Conservation (phyloP, 2,113 vertebrate species). For the Hypanus sabinus region DNA sequence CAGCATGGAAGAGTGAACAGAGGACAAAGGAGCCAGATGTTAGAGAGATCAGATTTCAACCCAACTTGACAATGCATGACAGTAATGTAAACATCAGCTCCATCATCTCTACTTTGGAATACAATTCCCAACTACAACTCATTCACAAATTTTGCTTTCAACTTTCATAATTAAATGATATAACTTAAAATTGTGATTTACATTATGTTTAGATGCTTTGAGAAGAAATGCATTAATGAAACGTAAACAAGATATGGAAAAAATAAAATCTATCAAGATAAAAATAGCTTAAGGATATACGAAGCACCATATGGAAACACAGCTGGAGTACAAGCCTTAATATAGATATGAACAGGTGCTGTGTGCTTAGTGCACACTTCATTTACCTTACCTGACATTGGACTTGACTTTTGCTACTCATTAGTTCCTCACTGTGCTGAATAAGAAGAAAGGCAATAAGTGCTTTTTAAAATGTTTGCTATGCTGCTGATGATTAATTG, state of each 20-base stretch:
- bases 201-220: background rate
- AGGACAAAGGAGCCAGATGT: background rate
- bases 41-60: background rate
- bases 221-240: background rate
- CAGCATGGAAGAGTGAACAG: background rate
- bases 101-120: background rate
- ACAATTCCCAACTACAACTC: background rate
- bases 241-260: background rate
- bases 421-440: slow-evolving; percentile 11
- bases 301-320: slow-evolving; percentile 32
- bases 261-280: slow-evolving; percentile 12
- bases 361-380: slow-evolving; percentile 6
- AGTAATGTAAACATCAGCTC: background rate
- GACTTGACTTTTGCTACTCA: slow-evolving; percentile 31
- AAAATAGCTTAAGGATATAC: slow-evolving; percentile 23
- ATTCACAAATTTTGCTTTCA: slow-evolving; percentile 14
- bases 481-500: slow-evolving; percentile 3
- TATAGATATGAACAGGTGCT: slow-evolving; percentile 36
- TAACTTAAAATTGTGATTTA: background rate
- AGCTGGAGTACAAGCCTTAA: slow-evolving; percentile 32
- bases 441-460: background rate
- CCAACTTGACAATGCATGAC: background rate
- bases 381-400: slow-evolving; percentile 31
- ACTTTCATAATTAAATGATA: background rate
- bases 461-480: background rate